Evolutionary conservation across 2,113 vertebrate genomes (phyloP), one percentile per base, ranked within the genome.

Genomic region (Candoia aspera): DNA sequence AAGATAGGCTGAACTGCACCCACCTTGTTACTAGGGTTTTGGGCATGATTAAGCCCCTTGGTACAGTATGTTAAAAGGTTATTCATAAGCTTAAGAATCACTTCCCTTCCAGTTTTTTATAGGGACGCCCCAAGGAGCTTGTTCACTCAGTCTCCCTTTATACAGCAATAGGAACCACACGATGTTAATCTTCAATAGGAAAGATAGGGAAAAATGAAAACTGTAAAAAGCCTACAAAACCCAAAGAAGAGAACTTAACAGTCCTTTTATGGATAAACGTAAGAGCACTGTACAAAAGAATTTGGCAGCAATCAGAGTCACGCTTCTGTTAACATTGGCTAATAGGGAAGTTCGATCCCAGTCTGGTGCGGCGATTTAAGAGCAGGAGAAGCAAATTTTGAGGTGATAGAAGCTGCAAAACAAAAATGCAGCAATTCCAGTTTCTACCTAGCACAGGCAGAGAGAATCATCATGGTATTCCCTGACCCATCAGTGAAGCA

Each of bases 261-360:
- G 19, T 19, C 19, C n/a, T 73, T 73, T 73, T 73, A 33, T 8
- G 19, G 19, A 59, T 73, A n/a, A 73, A 73, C 13, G 33, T 17
- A 6, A 33, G 4, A 0, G 13, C 13, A 0, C 33, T 33, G n/a
- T 33, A 73, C n/a, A 73, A 73, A 73, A 73, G 64, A 33, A 33
- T 33, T 33, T 33, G 64, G 13, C n/a, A 73, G n/a, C 64, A 17
- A 13, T 73, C 29, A 68, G 1, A 57, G 4, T 33, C 64, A 17
- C 5, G 0, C n/a, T 11, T 13, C n/a, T 0, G 13, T 73, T 73
- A 73, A 73, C 0, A 1, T 33, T 6, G 29, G 12, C 29, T n/a
- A 12, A 12, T 9, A 11, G 60, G 29, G 60, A 64, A 64, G 3
- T n/a, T 68, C 4, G 4, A 15, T 0, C 11, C 62, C 62, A n/a